Conservation (phyloP, 2,888 invertebrate species). For the Andrena bicolor region DNA sequence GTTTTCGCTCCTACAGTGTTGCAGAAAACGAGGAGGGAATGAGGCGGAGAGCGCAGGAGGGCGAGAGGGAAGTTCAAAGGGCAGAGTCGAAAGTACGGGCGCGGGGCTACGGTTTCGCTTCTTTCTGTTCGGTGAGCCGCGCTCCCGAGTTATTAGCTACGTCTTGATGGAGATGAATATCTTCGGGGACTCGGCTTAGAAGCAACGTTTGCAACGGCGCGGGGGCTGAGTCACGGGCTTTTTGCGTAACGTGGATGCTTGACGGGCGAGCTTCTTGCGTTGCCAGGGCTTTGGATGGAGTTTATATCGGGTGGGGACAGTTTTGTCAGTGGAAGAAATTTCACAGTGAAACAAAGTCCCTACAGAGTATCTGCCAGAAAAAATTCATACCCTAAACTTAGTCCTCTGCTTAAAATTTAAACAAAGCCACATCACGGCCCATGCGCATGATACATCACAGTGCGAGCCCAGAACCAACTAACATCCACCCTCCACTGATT, state of each 20-base stretch:
- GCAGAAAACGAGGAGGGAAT: slow-evolving; percentile 36
- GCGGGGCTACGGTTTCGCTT: slow-evolving; percentile 28
- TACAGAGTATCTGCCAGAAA: no score
- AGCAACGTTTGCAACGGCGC: slow-evolving; percentile 37
- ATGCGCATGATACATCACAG: not conserved
- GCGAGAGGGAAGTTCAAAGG: slow-evolving; percentile 58
- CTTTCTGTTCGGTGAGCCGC: slow-evolving; percentile 56
- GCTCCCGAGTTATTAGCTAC: slow-evolving; percentile 59
- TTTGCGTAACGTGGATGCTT: slow-evolving; percentile 2
- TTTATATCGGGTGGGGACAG: not conserved
- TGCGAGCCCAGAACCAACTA: not conserved
- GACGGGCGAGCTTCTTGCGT: slow-evolving; percentile 34
- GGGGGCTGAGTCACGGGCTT: slow-evolving; percentile 34
- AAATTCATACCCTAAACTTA: no score
- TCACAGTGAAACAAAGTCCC: no score
- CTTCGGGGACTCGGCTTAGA: slow-evolving; percentile 27
- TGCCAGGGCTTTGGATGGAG: not conserved
- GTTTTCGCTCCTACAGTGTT: slow-evolving; percentile 69
- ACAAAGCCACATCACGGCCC: no score
- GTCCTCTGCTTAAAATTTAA: no score
- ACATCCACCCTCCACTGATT: not conserved
- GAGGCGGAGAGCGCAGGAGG: not conserved
- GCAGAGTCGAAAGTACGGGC: slow-evolving; percentile 47
- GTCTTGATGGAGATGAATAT: slow-evolving; percentile 61
- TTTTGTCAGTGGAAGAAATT: not conserved